A percentile compares a stretch with the other conserved stretches of the same genome.
Conservation (phyloP, 2,113 vertebrate species). For the Chloebia gouldiae region DNA sequence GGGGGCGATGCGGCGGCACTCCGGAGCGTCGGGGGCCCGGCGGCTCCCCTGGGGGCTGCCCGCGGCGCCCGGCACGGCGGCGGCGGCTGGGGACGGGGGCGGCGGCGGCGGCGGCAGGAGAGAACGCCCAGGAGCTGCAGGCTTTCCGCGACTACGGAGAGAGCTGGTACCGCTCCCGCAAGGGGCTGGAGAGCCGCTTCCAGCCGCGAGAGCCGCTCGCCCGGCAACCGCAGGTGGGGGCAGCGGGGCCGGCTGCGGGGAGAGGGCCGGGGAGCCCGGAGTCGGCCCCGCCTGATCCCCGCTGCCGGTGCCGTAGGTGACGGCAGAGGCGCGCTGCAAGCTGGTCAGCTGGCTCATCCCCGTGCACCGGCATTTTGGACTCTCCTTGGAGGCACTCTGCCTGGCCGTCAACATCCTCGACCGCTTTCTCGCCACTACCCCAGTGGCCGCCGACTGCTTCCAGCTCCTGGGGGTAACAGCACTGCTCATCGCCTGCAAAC, state of each 20-base stretch:
- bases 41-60: neutral
- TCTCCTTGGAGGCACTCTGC: slow-evolving; percentile 91
- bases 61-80: slow-evolving; percentile 47
- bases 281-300: neutral
- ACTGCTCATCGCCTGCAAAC: slow-evolving; percentile 90
- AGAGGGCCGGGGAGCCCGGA: neutral
- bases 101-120: no score
- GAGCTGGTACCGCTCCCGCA: slow-evolving; percentile 82
- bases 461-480: slow-evolving; percentile 91
- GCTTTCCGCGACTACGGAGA: slow-evolving; percentile 84
- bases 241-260: neutral
- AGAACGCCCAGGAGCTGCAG: slow-evolving; percentile 61
- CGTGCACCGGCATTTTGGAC: slow-evolving; percentile 80
- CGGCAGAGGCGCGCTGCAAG: slow-evolving; percentile 85
- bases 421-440: slow-evolving; percentile 86
- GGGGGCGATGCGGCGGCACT: neutral
- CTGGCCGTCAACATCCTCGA: slow-evolving; percentile 90
- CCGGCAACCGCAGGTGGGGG: slow-evolving; percentile 84
- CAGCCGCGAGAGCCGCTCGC: slow-evolving; percentile 79
- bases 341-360: slow-evolving; percentile 94
- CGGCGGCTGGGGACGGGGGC: neutral
- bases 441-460: slow-evolving; percentile 91
- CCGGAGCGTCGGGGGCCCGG: neutral
- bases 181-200: slow-evolving; percentile 78
- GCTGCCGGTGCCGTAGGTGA: slow-evolving; percentile 72